Evolutionary conservation across 2,888 invertebrate species (phyloP), one percentile per base, ranked within the genome.

Genomic region (Epistrophe grossulariae): DNA sequence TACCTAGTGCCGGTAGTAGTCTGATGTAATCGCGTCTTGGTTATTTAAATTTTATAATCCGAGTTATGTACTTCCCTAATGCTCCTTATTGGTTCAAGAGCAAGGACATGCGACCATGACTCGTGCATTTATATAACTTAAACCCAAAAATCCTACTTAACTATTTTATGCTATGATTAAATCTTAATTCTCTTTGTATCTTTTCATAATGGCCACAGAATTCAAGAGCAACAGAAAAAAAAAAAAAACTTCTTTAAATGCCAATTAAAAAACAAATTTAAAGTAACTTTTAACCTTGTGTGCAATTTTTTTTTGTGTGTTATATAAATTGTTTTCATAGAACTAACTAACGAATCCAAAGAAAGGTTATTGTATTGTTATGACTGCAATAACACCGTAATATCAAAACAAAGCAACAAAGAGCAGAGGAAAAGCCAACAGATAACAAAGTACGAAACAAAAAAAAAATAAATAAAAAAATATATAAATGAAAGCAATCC

Each of bases 321-420:
- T 0, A 10, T 24, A 13, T 24, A 62, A 62, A 62, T 40, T 62
- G 10, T 62, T 62, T 62, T 62, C 62, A 62, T 62, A 62, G 40
- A 62, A 43, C 40, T 60, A 62, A 43, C 40, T 60, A 38, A 52
- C 57, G 31, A 28, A 45, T 64, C 45, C 64, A 45, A 31, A 64
- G 45, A 66, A 66, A 66, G 48, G 31, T 48, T 66, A 48, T 66
- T 66, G 45, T 66, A 66, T 66, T 66, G 66, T 66, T 66, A 66
- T 48, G 45, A 48, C 66, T 66, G 66, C 66, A 66, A 66, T 66
- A 43, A 66, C 48, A 48, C 17, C 17, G 17, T 48, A 48, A 48
- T 45, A 48, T 55, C n/a, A 66, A 66, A 45, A 45, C 15, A 64
- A 45, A 64, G n/a, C 43, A 45, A 45, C 64, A 64, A 45, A 45